Conservation (phyloP, 2,888 invertebrate genomes). For the Phengaris alcon region DNA sequence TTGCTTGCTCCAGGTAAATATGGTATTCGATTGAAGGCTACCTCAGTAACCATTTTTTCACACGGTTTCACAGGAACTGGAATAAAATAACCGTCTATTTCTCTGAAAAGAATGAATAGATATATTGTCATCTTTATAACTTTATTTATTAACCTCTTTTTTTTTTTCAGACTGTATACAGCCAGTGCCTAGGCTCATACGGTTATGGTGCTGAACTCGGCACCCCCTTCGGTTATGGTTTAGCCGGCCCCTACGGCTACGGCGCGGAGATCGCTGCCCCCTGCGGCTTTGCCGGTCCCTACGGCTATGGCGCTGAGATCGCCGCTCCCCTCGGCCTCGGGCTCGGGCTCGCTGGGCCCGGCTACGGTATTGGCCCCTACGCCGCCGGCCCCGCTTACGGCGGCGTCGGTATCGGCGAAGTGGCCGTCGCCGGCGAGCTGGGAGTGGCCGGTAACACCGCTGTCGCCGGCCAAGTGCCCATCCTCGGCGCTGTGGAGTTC, state of each 20-base stretch:
- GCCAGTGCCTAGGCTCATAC: slow-evolving; percentile 30
- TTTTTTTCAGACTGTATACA: slow-evolving; percentile 29
- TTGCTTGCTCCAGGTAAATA: slow-evolving; percentile 48
- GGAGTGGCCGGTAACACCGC: slow-evolving; percentile 43
- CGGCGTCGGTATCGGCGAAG: slow-evolving; percentile 44
- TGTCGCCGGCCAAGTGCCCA: slow-evolving; percentile 48
- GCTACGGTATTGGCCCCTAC: slow-evolving; percentile 34
- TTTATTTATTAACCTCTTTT: background rate
- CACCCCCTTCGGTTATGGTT: background rate
- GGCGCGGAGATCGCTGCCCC: slow-evolving; percentile 37
- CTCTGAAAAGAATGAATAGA: too few species aligned
- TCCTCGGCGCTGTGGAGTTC: slow-evolving; percentile 48
- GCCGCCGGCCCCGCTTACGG: slow-evolving; percentile 37
- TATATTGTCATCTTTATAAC: background rate
- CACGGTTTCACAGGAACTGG: background rate
- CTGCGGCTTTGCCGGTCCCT: slow-evolving; percentile 36
- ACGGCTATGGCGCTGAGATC: slow-evolving; percentile 25
- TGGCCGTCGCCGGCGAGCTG: slow-evolving; percentile 44
- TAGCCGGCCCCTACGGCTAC: slow-evolving; percentile 25
- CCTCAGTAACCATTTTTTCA: background rate
- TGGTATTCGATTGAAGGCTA: background rate
- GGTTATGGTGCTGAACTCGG: slow-evolving; percentile 5
- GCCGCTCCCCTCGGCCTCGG: slow-evolving; percentile 7
- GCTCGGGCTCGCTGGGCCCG: slow-evolving; percentile 5
- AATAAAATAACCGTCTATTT: too few species aligned